phyloP scores from a whole-genome alignment of 1,140 invertebrate genomes.

The Drosophila carrolli region DNA sequence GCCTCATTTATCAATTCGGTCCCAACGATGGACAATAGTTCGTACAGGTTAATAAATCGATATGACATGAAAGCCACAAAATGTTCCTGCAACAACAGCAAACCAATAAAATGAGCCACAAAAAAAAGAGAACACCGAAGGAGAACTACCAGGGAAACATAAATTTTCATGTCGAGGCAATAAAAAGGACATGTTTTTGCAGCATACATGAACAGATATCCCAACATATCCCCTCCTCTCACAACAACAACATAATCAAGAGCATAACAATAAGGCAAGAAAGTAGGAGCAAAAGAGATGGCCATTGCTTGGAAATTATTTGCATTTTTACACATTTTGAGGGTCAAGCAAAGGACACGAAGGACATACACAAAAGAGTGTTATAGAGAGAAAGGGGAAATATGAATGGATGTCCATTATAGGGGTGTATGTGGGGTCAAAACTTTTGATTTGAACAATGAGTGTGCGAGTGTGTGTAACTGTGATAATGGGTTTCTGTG shows the following conservation, averaged over 20 bases:
- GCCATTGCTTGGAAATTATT: slow-evolving; percentile 62
- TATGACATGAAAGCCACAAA: slow-evolving; percentile 69
- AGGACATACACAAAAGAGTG: slow-evolving; percentile 23
- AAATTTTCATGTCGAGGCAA: slow-evolving; percentile 81
- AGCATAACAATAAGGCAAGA: slow-evolving; percentile 76
- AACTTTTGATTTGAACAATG: slow-evolving; percentile 78
- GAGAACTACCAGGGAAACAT: slow-evolving; percentile 62
- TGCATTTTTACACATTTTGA: slow-evolving; percentile 82
- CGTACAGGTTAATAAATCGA: slow-evolving; percentile 83
- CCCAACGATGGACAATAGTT: slow-evolving; percentile 69
- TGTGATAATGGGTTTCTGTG: slow-evolving; percentile 83
- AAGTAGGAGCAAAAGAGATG: slow-evolving; percentile 19
- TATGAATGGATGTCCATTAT: slow-evolving; percentile 79
- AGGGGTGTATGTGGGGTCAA: slow-evolving; percentile 57
- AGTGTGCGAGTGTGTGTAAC: slow-evolving; percentile 53
- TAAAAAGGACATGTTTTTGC: slow-evolving; percentile 81
- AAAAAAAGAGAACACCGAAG: slow-evolving; percentile 23
- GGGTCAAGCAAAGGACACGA: slow-evolving; percentile 75
- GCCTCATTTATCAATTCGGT: slow-evolving; percentile 69
- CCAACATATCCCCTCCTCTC: slow-evolving; percentile 13
- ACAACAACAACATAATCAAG: slow-evolving; percentile 76
- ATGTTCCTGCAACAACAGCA: slow-evolving; percentile 47
- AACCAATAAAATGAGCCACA: slow-evolving; percentile 73
- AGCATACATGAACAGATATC: slow-evolving; percentile 47
- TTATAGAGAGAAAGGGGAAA: slow-evolving; percentile 27